phyloP scores from a whole-genome alignment of 92 coral and sea anemone species.

The Meandrina meandrites region DNA sequence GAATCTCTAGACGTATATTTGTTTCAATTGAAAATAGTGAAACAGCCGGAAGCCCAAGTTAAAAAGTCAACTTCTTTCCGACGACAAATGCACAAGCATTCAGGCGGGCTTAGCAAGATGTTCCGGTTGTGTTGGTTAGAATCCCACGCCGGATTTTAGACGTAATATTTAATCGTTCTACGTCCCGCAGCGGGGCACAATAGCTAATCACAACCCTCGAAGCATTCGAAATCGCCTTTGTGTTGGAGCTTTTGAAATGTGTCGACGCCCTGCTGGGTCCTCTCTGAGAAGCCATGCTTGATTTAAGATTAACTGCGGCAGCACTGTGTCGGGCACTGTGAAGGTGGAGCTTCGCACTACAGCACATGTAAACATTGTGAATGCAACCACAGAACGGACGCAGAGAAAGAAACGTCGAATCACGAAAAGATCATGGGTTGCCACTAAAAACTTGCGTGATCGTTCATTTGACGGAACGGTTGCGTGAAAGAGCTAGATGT shows the following conservation, averaged over 20 bases:
- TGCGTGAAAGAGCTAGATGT: neutral
- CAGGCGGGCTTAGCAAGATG: slow-evolving; percentile 3
- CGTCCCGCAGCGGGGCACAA: slow-evolving; percentile 59
- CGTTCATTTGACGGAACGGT: neutral
- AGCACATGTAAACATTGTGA: slow-evolving; percentile 35
- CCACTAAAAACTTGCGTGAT: neutral
- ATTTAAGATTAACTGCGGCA: slow-evolving; percentile 39
- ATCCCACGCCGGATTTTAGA: slow-evolving; percentile 48
- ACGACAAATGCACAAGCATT: slow-evolving; percentile 25
- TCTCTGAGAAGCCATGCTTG: slow-evolving; percentile 48
- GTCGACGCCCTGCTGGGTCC: slow-evolving; percentile 30
- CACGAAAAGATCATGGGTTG: slow-evolving; percentile 19
- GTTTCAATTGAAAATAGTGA: neutral
- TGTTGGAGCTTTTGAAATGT: slow-evolving; percentile 31
- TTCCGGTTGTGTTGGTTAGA: slow-evolving; percentile 26
- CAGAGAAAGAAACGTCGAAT: slow-evolving; percentile 5
- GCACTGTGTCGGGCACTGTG: slow-evolving; percentile 28
- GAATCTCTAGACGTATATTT: neutral
- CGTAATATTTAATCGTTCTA: slow-evolving; percentile 55
- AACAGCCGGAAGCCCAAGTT: neutral
- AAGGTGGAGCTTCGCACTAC: slow-evolving; percentile 31
- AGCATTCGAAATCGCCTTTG: slow-evolving; percentile 43
- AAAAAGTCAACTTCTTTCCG: slow-evolving; percentile 8
- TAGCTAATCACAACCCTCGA: slow-evolving; percentile 66
- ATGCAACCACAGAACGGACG: slow-evolving; percentile 22